Base-by-base conservation (phyloP, 2,888 invertebrate genomes). In the Eremobia ochroleuca region DNA sequence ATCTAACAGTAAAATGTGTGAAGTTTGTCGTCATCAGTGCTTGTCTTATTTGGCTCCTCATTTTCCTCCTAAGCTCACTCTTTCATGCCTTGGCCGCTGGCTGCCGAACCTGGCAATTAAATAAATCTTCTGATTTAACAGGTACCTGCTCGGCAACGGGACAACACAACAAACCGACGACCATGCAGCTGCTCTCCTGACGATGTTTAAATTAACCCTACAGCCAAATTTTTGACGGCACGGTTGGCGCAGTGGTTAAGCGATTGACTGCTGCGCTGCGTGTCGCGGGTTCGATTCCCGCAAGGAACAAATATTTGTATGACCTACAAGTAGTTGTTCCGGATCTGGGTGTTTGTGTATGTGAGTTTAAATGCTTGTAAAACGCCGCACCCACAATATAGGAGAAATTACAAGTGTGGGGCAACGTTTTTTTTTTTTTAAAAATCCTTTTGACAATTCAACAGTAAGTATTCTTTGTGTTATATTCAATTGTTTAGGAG, bases 71-170 rank as follows among this genome's bases (percentile, higher is more conserved):
- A 52, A 52, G n/a, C 11, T 11, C 3, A 9, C 52, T n/a, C 4
- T 11, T 55, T 55, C n/a, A n/a, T n/a, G n/a, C n/a, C n/a, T 4
- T n/a, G 52, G 52, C 52, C n/a, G 11, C n/a, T 55, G n/a, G 52
- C 25, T 52, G 25, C 4, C 3, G 8, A 25, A 55, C 52, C 11
- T 55, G 52, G n/a, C n/a, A 55, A 4, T 55, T 13, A n/a, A 4
- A 55, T 13, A 59, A 59, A n/a, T 34, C n/a, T n/a, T 52, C 34
- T 52, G 52, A 1, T 71, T 71, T 13, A n/a, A 46, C 71, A 71
- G 52, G 34, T 8, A n/a, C 46, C 64, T 5, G 64, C 18, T 21
- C 34, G 34, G 21, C 13, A 37, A n/a, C 6, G 9, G n/a, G n/a
- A 70, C 25, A 43, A 31, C 9, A 4, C 62, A 62, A 46, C 34